Evolutionary conservation across 2,888 invertebrate species (phyloP).

Genomic region (Crioceris asparagi): DNA sequence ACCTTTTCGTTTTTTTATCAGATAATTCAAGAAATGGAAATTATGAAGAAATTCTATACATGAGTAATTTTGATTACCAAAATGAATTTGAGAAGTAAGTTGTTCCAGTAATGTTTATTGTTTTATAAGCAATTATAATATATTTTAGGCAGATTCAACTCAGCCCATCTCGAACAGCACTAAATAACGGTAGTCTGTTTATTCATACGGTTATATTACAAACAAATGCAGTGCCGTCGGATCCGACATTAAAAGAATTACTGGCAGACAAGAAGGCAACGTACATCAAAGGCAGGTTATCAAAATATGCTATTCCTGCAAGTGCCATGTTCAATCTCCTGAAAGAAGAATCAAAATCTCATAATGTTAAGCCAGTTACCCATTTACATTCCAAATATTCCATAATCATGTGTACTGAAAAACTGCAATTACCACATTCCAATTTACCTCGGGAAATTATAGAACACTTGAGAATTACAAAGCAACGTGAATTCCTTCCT

Average conservation of each 20-base stretch:
- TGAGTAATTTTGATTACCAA: slow-evolving; percentile 55
- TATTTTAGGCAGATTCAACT: slow-evolving; percentile 53
- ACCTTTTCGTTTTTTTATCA: slow-evolving; percentile 60
- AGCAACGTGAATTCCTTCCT: slow-evolving; percentile 61
- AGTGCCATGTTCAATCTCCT: slow-evolving; percentile 65
- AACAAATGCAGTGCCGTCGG: slow-evolving; percentile 34
- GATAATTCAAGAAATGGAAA: slow-evolving; percentile 46
- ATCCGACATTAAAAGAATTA: slow-evolving; percentile 47
- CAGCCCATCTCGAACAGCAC: slow-evolving; percentile 60
- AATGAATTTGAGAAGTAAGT: slow-evolving; percentile 43
- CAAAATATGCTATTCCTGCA: slow-evolving; percentile 64
- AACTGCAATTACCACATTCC: slow-evolving; percentile 30
- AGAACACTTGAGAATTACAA: slow-evolving; percentile 44
- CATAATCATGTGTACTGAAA: slow-evolving; percentile 68
- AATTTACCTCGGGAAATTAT: slow-evolving; percentile 31
- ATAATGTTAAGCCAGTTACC: slow-evolving; percentile 47
- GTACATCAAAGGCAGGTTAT: slow-evolving; percentile 54
- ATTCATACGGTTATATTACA: slow-evolving; percentile 64
- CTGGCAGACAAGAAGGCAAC: slow-evolving; percentile 50
- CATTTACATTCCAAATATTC: slow-evolving; percentile 66
- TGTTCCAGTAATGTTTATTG: slow-evolving; percentile 3
- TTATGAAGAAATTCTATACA: slow-evolving; percentile 49
- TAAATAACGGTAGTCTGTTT: slow-evolving; percentile 75
- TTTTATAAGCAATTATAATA: background rate
- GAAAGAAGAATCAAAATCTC: slow-evolving; percentile 36